Conservation (phyloP, 2,888 invertebrate species). For the Drepana falcataria region DNA sequence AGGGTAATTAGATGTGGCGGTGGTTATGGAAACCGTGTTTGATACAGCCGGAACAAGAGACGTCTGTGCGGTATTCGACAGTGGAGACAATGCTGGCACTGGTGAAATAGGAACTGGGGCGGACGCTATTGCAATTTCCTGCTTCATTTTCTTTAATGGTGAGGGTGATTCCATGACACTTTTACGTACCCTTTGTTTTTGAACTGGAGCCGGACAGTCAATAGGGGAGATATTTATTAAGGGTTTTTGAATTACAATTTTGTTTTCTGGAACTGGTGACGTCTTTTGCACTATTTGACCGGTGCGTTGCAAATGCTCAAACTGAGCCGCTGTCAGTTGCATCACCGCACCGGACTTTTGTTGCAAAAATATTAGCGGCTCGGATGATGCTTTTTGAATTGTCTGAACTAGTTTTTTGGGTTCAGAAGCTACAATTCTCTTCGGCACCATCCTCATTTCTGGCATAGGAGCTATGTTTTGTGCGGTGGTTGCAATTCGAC, state of each 20-base stretch:
- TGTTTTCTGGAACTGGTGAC: constrained; percentile 46
- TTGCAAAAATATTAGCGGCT: constrained; percentile 65
- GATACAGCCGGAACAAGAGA: constrained; percentile 33
- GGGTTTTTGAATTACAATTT: constrained; percentile 52
- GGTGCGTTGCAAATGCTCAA: constrained; percentile 68
- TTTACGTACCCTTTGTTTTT: constrained; percentile 49
- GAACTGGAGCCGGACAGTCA: constrained; percentile 33
- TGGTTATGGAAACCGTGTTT: constrained; percentile 33
- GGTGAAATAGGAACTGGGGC: constrained; percentile 25
- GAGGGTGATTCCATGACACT: constrained; percentile 39
- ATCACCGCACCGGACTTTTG: constrained; percentile 71
- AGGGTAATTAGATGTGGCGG: constrained; percentile 32
- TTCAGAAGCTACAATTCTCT: constrained; percentile 52
- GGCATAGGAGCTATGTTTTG: constrained; percentile 70
- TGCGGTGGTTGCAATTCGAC: constrained; percentile 64
- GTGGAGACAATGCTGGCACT: constrained; percentile 38
- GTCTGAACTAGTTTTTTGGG: constrained; percentile 58
- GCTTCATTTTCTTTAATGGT: constrained; percentile 54
- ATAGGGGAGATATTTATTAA: constrained; percentile 37
- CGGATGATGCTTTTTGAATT: constrained; percentile 53
- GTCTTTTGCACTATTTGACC: constrained; percentile 67
- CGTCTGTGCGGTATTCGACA: constrained; percentile 29
- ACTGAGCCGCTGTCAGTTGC: constrained; percentile 71
- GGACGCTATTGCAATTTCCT: constrained; percentile 50
- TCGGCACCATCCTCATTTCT: constrained; percentile 55